A percentile compares a stretch with the other conserved stretches of the same genome.
phyloP scores from a whole-genome alignment of 2,888 invertebrate genomes.

The Drosophila ochracea region DNA sequence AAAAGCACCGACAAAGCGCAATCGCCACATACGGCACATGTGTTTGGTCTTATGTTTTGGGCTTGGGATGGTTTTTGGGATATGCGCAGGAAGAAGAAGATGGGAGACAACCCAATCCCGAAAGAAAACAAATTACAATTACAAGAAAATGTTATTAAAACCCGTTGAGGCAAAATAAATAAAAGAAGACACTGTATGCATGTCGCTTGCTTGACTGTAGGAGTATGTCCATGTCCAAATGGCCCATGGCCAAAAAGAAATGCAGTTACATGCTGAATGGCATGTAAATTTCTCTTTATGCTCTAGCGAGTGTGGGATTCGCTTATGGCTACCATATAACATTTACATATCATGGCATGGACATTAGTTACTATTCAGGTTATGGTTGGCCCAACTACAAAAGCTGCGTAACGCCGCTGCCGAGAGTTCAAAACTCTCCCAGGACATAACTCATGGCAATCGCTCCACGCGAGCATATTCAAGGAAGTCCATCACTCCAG shows the following conservation, averaged over 20 bases:
- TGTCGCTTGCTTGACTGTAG: constrained; percentile 51
- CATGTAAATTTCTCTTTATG: constrained; percentile 79
- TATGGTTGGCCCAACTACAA: constrained; percentile 25
- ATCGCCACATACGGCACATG: constrained; percentile 32
- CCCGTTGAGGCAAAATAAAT: constrained; percentile 68
- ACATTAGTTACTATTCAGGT: constrained; percentile 50
- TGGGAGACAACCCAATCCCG: constrained; percentile 14
- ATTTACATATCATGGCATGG: constrained; percentile 66
- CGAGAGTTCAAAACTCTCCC: constrained; percentile 42
- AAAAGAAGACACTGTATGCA: constrained; percentile 42
- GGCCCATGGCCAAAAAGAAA: constrained; percentile 69
- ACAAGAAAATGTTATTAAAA: constrained; percentile 84
- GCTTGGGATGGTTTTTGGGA: constrained; percentile 24
- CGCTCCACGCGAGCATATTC: constrained; percentile 45
- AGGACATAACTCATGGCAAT: constrained; percentile 68
- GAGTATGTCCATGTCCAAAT: constrained; percentile 56
- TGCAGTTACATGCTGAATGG: constrained; percentile 55
- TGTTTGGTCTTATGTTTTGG: constrained; percentile 6
- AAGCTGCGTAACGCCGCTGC: constrained; percentile 34
- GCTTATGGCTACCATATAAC: constrained; percentile 65
- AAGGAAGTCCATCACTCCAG: constrained; percentile 48
- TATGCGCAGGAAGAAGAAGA: constrained; percentile 43
- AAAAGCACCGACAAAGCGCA: constrained; percentile 73
- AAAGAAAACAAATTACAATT: constrained; percentile 83
- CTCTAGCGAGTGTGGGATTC: constrained; percentile 65